Base-by-base conservation (phyloP, 2,113 vertebrate species). In the Amblyopsis rosae region DNA sequence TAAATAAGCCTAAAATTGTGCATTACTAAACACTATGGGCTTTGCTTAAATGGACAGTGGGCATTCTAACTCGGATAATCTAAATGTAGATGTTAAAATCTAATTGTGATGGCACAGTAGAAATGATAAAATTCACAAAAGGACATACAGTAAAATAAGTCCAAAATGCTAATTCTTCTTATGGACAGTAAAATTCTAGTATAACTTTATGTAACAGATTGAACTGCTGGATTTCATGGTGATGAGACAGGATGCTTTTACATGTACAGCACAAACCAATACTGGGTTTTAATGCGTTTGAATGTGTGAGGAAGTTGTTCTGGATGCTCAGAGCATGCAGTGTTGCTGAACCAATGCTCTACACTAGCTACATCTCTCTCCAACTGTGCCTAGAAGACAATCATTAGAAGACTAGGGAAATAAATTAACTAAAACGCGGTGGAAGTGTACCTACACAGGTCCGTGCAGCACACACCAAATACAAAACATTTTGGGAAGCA, bases 361-460 rank as follows among this genome's bases (percentile, higher is more conserved):
- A 70, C 82, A 84, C 82, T 74, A 53, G 79, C 77, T 65, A 72
- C 79, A 85, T 82, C 79, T 73, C 65, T 76, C 66, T 83, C 76
- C 79, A 80, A 80, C 75, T 82, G 78, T 82, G 84, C 80, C 85
- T 84, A 61, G 70, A 75, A 87, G 82, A 82, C 68, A 77, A 63
- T 86, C 80, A 82, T 88, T 87, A 85, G 73, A 76, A 19, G 19
- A 19, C 19, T 3, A 76, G 65, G 66, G 73, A 46, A 82, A 63
- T 58, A 54, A 79, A 79, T 88, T 82, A 81, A 54, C 33, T 66
- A 60, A 53, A 60, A 59, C 47, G 3, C 16, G 62, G 46, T 55
- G 15, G 26, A 54, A 75, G 67, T 61, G 13, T 46, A 80, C 62
- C 47, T 70, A 87, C 76, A 79, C 74, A 70, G 73, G 3, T 53